These are phyloP conservation scores for Sarcophaga carnaria DNA, from an alignment of 2,888 invertebrate genomes.

Conservation along the genomic window DNA sequence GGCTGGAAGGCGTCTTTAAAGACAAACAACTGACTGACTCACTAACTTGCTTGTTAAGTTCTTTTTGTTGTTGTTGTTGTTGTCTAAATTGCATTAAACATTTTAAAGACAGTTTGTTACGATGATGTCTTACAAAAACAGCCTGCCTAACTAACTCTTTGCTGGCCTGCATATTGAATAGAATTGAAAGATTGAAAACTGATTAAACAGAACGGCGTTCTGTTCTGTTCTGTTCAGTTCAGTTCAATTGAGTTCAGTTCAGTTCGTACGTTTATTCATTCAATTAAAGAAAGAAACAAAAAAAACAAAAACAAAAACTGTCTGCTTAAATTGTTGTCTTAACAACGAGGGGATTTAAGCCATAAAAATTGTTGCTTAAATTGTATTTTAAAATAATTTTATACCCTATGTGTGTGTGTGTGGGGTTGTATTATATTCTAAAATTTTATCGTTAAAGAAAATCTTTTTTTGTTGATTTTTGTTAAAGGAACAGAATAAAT, in stretches of 20 bases:
- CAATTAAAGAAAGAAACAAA: neutral
- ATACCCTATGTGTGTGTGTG: neutral
- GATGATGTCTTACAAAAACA: neutral
- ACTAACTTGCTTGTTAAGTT: neutral
- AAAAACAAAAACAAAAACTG: neutral
- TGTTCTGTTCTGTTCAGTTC: neutral
- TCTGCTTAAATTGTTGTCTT: neutral
- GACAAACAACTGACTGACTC: neutral
- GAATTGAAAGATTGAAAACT: neutral
- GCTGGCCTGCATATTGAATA: neutral
- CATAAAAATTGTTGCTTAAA: neutral
- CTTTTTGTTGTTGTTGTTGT: neutral
- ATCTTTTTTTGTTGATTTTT: neutral
- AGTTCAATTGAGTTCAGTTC: no score
- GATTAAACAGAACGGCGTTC: neutral
- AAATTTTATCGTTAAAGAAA: neutral
- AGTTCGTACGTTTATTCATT: neutral
- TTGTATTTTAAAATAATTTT: neutral
- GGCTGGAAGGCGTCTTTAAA: neutral
- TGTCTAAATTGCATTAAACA: neutral
- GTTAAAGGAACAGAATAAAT: no score
- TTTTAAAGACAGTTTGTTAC: neutral
- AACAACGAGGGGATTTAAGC: neutral
- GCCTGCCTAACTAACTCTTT: no score
- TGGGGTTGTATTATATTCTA: neutral